Conservation (phyloP, 2,888 invertebrate species). For the Hypolimnas misippus region DNA sequence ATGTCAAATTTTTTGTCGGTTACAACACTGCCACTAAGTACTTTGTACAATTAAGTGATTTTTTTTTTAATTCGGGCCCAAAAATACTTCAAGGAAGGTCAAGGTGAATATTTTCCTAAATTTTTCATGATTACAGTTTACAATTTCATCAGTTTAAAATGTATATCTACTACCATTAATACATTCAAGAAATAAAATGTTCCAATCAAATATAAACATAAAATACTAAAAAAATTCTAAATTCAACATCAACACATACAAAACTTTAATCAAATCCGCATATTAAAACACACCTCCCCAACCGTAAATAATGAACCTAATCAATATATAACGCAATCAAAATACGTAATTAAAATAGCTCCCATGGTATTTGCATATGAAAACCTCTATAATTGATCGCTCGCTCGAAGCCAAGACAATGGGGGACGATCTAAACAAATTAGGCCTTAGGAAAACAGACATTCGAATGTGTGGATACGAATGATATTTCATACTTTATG, state of each 20-base stretch:
- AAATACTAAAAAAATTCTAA: neutral
- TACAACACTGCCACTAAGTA: no score
- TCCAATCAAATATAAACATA: no score
- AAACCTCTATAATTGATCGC: conserved; percentile 80
- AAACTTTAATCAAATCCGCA: conserved; percentile 41
- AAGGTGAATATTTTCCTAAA: no score
- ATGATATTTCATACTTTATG: conserved; percentile 26
- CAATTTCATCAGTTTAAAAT: no score
- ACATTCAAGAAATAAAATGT: no score
- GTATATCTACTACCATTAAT: no score
- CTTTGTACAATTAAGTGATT: no score
- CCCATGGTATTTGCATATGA: conserved; percentile 80
- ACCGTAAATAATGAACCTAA: conserved; percentile 64
- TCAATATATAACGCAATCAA: conserved; percentile 79
- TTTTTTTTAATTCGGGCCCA: no score
- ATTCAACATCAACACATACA: conserved; percentile 5
- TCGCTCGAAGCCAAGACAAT: conserved; percentile 58
- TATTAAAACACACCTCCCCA: conserved; percentile 40
- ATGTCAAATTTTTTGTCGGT: no score
- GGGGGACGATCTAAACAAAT: conserved; percentile 59
- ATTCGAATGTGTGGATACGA: conserved; percentile 26
- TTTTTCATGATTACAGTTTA: no score
- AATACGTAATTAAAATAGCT: conserved; percentile 78
- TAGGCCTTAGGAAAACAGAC: conserved; percentile 55
- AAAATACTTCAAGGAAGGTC: no score